Evolutionary conservation across 1,140 invertebrate species (phyloP).

Genomic region (Acromyrmex charruanus): DNA sequence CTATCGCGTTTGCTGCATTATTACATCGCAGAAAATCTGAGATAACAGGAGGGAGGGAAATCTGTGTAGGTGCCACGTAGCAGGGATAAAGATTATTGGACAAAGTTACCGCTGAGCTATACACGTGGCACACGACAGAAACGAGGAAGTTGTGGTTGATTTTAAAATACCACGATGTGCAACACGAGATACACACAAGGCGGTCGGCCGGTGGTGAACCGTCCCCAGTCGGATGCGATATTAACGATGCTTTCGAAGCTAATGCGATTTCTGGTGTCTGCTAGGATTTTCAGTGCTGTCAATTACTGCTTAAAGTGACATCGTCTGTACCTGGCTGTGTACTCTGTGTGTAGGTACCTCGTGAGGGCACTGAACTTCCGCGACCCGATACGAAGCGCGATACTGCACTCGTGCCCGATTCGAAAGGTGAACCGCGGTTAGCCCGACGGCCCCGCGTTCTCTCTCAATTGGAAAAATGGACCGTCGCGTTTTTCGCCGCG

Average conservation of each 20-base stretch:
- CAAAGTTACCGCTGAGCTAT: constrained; percentile 27
- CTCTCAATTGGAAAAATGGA: constrained; percentile 15
- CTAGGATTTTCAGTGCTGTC: constrained; percentile 59
- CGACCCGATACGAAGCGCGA: constrained; percentile 40
- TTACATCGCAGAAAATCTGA: constrained; percentile 20
- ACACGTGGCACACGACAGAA: not conserved
- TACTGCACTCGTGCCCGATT: constrained; percentile 15
- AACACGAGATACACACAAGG: not conserved
- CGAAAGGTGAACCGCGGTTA: not conserved
- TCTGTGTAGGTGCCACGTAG: too few relatives aligned
- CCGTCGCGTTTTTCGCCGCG: not conserved
- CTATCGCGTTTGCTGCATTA: not conserved
- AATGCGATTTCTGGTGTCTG: constrained; percentile 53
- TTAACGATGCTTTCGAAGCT: constrained; percentile 56
- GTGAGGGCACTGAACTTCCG: constrained; percentile 50
- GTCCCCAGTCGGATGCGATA: constrained; percentile 28
- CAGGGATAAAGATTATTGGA: constrained; percentile 20
- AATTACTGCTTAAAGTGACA: constrained; percentile 59
- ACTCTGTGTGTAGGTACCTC: constrained; percentile 3
- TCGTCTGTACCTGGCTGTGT: constrained; percentile 8
- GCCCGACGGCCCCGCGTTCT: not conserved
- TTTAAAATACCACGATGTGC: constrained; percentile 46
- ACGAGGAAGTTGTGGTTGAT: not conserved
- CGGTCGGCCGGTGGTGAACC: not conserved
- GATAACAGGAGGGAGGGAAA: not conserved